A percentile compares a stretch with the other conserved stretches of the same genome.
Evolutionary conservation across 2,888 invertebrate genomes (phyloP).

Genomic region (Amphipoea lucens): DNA sequence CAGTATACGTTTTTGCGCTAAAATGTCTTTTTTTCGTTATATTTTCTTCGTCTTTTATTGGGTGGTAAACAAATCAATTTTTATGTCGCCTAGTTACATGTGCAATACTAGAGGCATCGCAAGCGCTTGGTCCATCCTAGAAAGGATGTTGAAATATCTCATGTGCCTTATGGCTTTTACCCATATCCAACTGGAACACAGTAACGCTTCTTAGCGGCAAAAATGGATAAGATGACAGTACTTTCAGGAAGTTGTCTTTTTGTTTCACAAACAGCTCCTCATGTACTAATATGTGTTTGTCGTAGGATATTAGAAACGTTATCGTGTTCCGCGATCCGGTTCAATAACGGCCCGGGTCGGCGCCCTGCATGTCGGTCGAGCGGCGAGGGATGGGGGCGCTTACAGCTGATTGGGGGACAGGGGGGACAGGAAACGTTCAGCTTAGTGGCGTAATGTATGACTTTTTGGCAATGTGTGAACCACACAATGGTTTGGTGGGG

Average conservation of each 20-base stretch:
- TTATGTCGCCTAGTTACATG: not conserved
- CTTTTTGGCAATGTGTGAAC: conserved; percentile 18
- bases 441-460: conserved; percentile 37
- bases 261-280: not conserved
- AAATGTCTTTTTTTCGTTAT: not conserved
- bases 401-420: conserved; percentile 59
- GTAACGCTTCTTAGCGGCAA: not conserved
- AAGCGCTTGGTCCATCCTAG: not conserved
- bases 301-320: conserved; percentile 58
- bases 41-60: not conserved
- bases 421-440: conserved; percentile 33
- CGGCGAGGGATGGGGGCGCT: conserved; percentile 56
- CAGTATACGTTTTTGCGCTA: not conserved
- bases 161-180: not conserved
- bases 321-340: conserved; percentile 72
- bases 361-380: conserved; percentile 80
- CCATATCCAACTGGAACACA: not conserved
- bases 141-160: not conserved
- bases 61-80: not conserved
- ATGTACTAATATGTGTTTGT: conserved; percentile 41
- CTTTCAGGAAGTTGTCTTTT: conserved; percentile 3
- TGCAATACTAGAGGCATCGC: not conserved
- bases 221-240: not conserved
- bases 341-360: conserved; percentile 77
- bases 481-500: not conserved